These are phyloP conservation scores for Bruchidius siliquastri DNA, from an alignment of 2,888 invertebrate species.

Conservation along the genomic window DNA sequence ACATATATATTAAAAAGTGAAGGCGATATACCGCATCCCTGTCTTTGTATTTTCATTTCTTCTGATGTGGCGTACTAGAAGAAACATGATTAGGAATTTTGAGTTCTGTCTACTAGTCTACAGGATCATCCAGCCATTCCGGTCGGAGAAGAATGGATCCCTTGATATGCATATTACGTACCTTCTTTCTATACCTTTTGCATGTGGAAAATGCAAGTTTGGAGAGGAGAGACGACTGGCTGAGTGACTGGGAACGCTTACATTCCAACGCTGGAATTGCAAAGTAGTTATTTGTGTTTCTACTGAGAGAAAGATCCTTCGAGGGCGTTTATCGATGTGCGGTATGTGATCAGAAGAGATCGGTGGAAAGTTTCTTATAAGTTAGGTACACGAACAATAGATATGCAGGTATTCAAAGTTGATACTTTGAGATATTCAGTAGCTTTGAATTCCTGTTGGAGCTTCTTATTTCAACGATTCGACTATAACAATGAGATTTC, in stretches of 20 bases:
- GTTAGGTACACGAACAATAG: not conserved
- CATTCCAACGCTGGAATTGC: not conserved
- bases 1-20: too few relatives aligned
- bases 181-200: not conserved
- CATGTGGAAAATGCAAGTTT: not conserved
- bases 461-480: not conserved
- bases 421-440: not conserved
- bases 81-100: too few relatives aligned
- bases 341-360: not conserved
- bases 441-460: not conserved
- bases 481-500: too few relatives aligned
- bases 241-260: not conserved
- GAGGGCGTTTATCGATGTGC: not conserved
- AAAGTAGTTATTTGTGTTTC: not conserved
- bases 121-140: not conserved
- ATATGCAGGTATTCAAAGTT: not conserved
- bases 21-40: too few relatives aligned
- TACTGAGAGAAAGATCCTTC: not conserved
- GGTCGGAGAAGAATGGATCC: not conserved
- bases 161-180: not conserved
- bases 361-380: not conserved
- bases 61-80: too few relatives aligned
- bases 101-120: not conserved
- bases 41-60: too few relatives aligned
- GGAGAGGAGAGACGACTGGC: not conserved